phyloP scores from a whole-genome alignment of 2,888 invertebrate genomes.

The Apamea anceps region DNA sequence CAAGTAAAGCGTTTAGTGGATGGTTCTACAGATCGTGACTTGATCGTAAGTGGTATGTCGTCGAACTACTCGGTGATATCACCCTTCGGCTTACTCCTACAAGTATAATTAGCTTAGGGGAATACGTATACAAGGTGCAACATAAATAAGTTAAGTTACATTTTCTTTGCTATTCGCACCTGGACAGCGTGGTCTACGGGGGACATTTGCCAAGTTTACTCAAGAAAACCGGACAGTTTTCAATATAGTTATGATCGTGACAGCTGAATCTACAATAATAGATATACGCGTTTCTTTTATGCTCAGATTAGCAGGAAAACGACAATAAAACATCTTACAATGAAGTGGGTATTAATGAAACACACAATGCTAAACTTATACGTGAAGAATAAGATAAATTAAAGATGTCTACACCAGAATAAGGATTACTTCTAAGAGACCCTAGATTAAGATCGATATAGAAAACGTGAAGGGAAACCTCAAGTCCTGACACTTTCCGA shows the following conservation, averaged over 20 bases:
- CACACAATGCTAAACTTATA: conserved; percentile 8
- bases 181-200: not conserved
- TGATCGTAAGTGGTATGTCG: conserved; percentile 17
- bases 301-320: conserved; percentile 15
- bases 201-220: not conserved
- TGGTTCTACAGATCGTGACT: conserved; percentile 32
- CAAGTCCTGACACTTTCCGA: conserved; percentile 50
- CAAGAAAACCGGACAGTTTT: not conserved
- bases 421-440: conserved; percentile 22
- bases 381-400: conserved; percentile 20
- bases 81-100: conserved; percentile 44
- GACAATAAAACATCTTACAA: conserved; percentile 18
- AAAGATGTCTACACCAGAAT: conserved; percentile 14
- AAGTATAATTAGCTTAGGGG: conserved; percentile 51
- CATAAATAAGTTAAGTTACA: conserved; percentile 25
- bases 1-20: conserved; percentile 4
- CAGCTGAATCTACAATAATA: conserved; percentile 1
- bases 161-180: conserved; percentile 31
- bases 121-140: conserved; percentile 30
- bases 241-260: not conserved
- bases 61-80: conserved; percentile 35
- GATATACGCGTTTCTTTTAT: not conserved
- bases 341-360: conserved; percentile 20
- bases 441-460: conserved; percentile 21
- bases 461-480: conserved; percentile 40